Base-by-base conservation (phyloP, 2,113 vertebrate species). In the Orientallactaga bullata region DNA sequence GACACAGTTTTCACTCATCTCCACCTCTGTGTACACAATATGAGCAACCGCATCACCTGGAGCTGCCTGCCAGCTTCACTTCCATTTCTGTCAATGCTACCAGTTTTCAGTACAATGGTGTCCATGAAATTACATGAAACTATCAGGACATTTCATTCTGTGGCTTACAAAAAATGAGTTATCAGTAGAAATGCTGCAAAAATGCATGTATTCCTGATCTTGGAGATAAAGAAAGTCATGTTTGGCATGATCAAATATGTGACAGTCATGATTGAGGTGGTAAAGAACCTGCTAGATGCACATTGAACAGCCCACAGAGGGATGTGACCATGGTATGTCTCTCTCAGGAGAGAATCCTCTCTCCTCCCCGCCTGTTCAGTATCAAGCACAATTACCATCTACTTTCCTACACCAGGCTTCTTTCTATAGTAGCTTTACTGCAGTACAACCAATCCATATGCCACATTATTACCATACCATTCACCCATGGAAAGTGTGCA, bases 21-120 rank as follows among this genome's bases (percentile, higher is more conserved):
- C 4, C 35, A 20, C 20, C 68, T 51, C 42, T 68, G 72, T 12
- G 51, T 23, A 68, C 32, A 51, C 13, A 0, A 21, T 15, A 68
- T n/a, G 76, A 30, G 1, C n/a, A 26, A 15, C 13, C 21, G 28
- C 2, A 0, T 15, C 39, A 65, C 3, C 5, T 3, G 1, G 2
- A 4, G 12, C 2, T 0, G 18, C 63, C 35, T 24, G 23, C 21
- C 24, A 11, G 60, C 68, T 47, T 5, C 2, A 65, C 35, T 3
- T 79, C 61, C 30, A 2, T 17, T 37, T 3, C 30, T 7, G 8
- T 58, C 35, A 42, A 83, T 20, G 23, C 30, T 4, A 4, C 71
- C 3, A 11, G 66, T 39, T 13, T 42, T 63, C 72, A 15, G 30
- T 6, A 37, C 35, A 42, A 37, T 0, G 20, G 58, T 5, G 13